Evolutionary conservation across 2,888 invertebrate genomes (phyloP), one percentile per base, ranked within the genome.

Genomic region (Drosophila pseudotalamancana): DNA sequence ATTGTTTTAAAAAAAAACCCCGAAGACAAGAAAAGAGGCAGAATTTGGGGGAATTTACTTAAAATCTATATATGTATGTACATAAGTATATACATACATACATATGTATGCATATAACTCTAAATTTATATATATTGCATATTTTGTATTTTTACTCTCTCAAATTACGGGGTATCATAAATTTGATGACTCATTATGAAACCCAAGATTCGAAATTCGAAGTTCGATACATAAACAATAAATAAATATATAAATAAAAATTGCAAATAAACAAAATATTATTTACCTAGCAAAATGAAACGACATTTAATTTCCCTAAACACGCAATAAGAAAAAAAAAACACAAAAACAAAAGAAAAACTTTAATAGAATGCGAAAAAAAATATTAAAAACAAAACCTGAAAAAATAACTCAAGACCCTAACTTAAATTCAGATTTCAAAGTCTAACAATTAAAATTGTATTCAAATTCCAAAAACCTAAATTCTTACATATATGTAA

Each of bases 101-200:
- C 1, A 16, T 8, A n/a, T 11, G 3, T 18, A 6, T 6, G 6
- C 31, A 64, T 42, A 32, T 12, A 25, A 16, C 4, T n/a, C n/a
- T n/a, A n/a, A n/a, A n/a, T n/a, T n/a, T n/a, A n/a, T n/a, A n/a
- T n/a, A n/a, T n/a, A n/a, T n/a, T n/a, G n/a, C n/a, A n/a, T n/a
- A n/a, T n/a, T n/a, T n/a, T n/a, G n/a, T n/a, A n/a, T n/a, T n/a
- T n/a, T n/a, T n/a, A 16, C 14, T 37, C 16, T 16, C 39, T 51
- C 46, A 25, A 12, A 43, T 66, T 65, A 48, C 39, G 18, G 43
- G 23, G 51, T 57, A 60, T 73, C 40, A 35, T 62, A 48, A 53
- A 56, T 14, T 45, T 45, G 14, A 54, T 45, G 56, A 31, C 40
- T 50, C 34, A 46, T 35, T 42, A 46, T 37, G 53, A 72, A 46